Evolutionary conservation across 1,140 invertebrate genomes (phyloP).

Genomic region (Neodiprion virginianus): DNA sequence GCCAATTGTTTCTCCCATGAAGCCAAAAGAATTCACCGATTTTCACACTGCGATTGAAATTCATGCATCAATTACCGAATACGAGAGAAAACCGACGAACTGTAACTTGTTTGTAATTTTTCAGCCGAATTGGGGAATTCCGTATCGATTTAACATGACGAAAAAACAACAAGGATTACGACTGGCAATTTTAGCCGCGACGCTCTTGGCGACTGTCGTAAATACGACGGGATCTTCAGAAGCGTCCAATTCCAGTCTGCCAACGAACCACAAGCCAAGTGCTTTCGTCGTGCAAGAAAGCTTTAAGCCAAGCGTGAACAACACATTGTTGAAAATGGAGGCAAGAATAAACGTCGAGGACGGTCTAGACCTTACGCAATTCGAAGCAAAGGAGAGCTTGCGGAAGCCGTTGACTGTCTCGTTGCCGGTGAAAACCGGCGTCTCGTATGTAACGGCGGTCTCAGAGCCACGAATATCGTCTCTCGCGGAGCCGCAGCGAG

Average conservation of each 20-base stretch:
- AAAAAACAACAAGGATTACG: background rate
- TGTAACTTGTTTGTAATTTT: too few species aligned
- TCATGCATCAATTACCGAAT: too few species aligned
- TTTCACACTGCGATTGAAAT: background rate
- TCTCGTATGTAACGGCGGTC: background rate
- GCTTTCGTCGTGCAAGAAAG: conserved; percentile 10
- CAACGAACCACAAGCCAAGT: conserved; percentile 22
- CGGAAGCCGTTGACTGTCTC: background rate
- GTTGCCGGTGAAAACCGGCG: background rate
- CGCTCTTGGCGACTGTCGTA: background rate
- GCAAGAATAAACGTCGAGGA: conserved; percentile 23
- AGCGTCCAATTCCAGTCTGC: background rate
- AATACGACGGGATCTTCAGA: background rate
- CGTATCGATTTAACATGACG: background rate
- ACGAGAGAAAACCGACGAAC: too few species aligned
- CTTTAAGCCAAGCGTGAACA: conserved; percentile 11
- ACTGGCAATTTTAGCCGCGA: background rate
- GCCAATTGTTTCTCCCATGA: background rate
- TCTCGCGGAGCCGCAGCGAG: background rate
- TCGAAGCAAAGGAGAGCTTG: background rate
- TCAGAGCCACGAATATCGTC: background rate
- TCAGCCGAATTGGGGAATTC: too few species aligned
- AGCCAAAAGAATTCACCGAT: background rate
- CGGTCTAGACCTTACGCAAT: conserved; percentile 12
- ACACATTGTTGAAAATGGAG: conserved; percentile 31